Base-by-base conservation (phyloP, 2,888 invertebrate genomes). In the Lamellibrachia columna region DNA sequence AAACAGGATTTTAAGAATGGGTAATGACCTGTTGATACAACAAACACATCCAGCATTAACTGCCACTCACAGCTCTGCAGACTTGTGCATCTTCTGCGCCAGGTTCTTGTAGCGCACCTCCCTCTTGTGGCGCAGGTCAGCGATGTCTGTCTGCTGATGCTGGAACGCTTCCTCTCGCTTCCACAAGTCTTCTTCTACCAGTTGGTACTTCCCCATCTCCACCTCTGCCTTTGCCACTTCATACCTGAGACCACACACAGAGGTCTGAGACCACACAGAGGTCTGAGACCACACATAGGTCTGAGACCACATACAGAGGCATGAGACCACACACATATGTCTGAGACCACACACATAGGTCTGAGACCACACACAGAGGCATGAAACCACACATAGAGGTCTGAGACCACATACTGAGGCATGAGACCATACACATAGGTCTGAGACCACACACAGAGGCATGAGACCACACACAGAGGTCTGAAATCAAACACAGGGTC, bases 151-250 rank as follows among this genome's bases (percentile, higher is more conserved):
- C 93, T 95, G 95, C 93, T 96, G 95, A 92, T 95, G 94, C 28
- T 94, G 94, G 92, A 95, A 93, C 58, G 94, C 94, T 90, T 95
- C 94, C 93, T 96, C 96, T 92, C 95, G 94, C 93, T 95, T 95
- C 55, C 95, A 93, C n/a, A 96, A 94, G 52, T 95, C 95, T 93
- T 96, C 95, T 91, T 96, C 96, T 8, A 94, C 95, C 91, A 96
- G 94, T 40, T 96, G 92, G 92, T 95, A 95, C 94, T 96, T 96
- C 8, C 96, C 96, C 91, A 95, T 94, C 92, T 96, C 96, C 8
- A 96, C 95, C 90, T 96, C 95, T 6, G 95, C 95, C 91, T 95
- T 94, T 7, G 95, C 95, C 91, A 96, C 94, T 92, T 96, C 95
- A 94, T 96, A 96, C 93, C 96, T 96, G 91, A n/a, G 15, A 75